Evolutionary conservation across 1,140 invertebrate species (phyloP), one percentile per base, ranked within the genome.

Genomic region (Harlomillsia oculata): DNA sequence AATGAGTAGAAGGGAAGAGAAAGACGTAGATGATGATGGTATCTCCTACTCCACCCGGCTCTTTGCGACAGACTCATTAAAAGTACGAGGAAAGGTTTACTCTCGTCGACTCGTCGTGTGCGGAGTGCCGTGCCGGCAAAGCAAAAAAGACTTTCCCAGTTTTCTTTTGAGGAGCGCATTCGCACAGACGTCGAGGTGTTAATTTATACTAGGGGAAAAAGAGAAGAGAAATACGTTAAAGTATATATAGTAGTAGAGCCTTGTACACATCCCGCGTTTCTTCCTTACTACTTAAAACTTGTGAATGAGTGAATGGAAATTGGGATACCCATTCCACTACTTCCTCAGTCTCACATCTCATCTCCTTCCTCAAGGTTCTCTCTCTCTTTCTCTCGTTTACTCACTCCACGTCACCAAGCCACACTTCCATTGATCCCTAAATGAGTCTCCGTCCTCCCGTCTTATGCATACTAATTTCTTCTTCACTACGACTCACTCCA

Each of bases 161-260:
- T 6, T 34, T 8, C 6, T 8, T n/a, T n/a, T n/a, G 39, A 20
- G 49, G 49, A 32, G 49, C 49, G 49, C 49, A 51, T 51, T 37
- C 37, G 37, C 49, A n/a, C 11, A 41, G 51, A 43, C 25, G 26
- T 41, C 26, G 30, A 53, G 51, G 51, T 39, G 51, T 53, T 53
- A 53, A 53, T 53, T 53, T 53, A 53, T 53, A 53, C 51, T 53
- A 28, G 37, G 34, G 37, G 43, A 53, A 53, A 53, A 53, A 53
- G 37, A n/a, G n/a, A n/a, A n/a, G n/a, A n/a, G n/a, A n/a, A n/a
- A n/a, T n/a, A n/a, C n/a, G n/a, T n/a, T n/a, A n/a, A n/a, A n/a
- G n/a, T n/a, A n/a, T 53, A 53, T 39, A 39, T 21, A 40, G 26
- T 51, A 37, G 32, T 51, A 37, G 32, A 34, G n/a, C 46, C n/a